These are phyloP conservation scores for Crotalus tigris DNA, from an alignment of 2,113 vertebrate genomes.

Conservation along the genomic window DNA sequence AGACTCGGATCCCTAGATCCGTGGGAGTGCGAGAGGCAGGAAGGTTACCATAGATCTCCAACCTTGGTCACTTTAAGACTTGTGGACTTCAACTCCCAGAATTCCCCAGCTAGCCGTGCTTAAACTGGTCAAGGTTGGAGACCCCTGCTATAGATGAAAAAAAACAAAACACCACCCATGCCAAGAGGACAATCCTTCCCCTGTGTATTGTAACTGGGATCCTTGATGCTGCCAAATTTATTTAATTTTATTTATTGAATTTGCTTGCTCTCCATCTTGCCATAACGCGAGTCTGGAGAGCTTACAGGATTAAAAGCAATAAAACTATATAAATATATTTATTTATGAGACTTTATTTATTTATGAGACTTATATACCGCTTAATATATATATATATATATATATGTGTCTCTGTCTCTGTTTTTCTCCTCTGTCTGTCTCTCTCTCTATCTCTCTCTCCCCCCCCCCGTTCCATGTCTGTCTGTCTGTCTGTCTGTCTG, in stretches of 20 bases:
- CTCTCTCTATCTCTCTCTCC: no score
- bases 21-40: background rate
- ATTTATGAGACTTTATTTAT: no score
- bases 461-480: no score
- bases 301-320: background rate
- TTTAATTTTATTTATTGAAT: background rate
- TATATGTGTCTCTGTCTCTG: background rate
- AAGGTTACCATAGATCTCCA: background rate
- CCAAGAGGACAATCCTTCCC: background rate
- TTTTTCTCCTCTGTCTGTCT: background rate
- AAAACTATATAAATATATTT: background rate
- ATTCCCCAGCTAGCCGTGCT: no score
- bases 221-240: background rate
- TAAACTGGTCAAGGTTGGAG: no score
- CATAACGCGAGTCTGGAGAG: background rate
- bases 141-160: background rate
- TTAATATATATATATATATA: background rate
- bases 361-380: no score
- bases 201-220: background rate
- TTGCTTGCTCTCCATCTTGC: background rate
- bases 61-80: background rate
- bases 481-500: no score
- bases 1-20: background rate
- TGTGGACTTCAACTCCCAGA: background rate
- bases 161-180: background rate